Evolutionary conservation across 2,888 invertebrate genomes (phyloP), one percentile per base, ranked within the genome.

Genomic region (Eupithecia abbreviata): DNA sequence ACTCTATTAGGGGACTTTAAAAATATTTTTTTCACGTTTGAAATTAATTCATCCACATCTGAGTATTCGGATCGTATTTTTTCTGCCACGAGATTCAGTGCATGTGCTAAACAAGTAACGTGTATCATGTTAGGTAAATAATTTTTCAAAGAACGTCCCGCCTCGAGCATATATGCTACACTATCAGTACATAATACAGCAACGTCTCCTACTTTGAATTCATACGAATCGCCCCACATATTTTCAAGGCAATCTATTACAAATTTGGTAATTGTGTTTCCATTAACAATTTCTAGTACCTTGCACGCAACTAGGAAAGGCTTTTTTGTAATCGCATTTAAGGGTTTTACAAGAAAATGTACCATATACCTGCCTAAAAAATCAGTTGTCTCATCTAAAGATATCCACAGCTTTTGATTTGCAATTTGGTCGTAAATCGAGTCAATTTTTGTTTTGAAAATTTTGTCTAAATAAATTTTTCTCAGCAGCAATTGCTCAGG

Each of bases 11-110:
- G 58, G 9, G 58, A n/a, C 58, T 58, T 58, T 58, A 58, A 58
- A 58, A 58, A 58, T 2, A 58, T 5, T 58, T 58, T 9, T 58
- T n/a, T 58, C 30, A 58, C 58, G 9, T 58, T 58, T 7, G n/a
- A 18, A 58, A 58, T 58, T 58, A 58, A 58, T 9, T 5, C 9
- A 58, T 58, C 58, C 9, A 58, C 58, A 58, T 58, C 58, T 1
- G 58, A 9, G 58, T 58, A 58, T 58, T 58, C 58, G 9, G 18
- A 58, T n/a, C 58, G 58, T 58, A 58, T 58, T 58, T 58, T 58
- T 58, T 58, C 58, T 58, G 58, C 58, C 9, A 58, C 58, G 2
- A 5, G 18, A 18, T 58, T 0, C 6, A 58, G 58, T 7, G 58
- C 58, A 58, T 58, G 58, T 7, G 58, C 58, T 5, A 58, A 18